Evolutionary conservation across 2,888 invertebrate species (phyloP), one percentile per base, ranked within the genome.

Genomic region (Agrilus biguttatus): DNA sequence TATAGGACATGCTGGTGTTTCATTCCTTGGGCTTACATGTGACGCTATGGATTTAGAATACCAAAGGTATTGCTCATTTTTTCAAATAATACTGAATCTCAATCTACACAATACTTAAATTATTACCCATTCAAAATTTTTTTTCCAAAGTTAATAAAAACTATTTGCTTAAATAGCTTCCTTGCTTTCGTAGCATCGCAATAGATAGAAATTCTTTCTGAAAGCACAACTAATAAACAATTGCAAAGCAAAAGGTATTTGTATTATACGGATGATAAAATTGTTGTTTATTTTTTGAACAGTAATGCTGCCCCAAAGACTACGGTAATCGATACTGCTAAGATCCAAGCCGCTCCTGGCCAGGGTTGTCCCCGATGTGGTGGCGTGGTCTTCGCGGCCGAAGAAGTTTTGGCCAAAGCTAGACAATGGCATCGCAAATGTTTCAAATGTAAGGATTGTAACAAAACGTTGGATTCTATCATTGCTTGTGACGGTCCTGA

Each of bases 401-500:
- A 96, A 67, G 85, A 87, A 66, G 89, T 92, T 45, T 73, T 93
- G 46, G 90, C 92, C 41, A 92, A 88, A 63, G 83, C 90, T 51
- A 79, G 74, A 46, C 86, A 83, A 66, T 91, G 89, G 89, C 91
- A 91, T 76, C 83, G 85, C 68, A 88, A 88, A 68, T 91, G 91
- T 68, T 91, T 83, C 74, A 91, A 89, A 66, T 91, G 91, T 69
- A 80, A 74, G 52, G 89, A 93, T 64, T 96, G 96, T 69, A 83
- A 80, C 56, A 91, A 91, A 68, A 86, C 91, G 48, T 74, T 97
- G 56, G 96, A 96, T 65, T 95, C 93, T 41, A 91, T 92, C 63
- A 92, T 87, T 58, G 92, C 92, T 54, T 91, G 92, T 61, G 93
- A 95, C 61, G 90, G 89, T 38, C 95, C 95, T 42, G 88, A 93